Evolutionary conservation across 2,888 invertebrate genomes (phyloP), one percentile per base, ranked within the genome.

Genomic region (Dryobotodes eremita): DNA sequence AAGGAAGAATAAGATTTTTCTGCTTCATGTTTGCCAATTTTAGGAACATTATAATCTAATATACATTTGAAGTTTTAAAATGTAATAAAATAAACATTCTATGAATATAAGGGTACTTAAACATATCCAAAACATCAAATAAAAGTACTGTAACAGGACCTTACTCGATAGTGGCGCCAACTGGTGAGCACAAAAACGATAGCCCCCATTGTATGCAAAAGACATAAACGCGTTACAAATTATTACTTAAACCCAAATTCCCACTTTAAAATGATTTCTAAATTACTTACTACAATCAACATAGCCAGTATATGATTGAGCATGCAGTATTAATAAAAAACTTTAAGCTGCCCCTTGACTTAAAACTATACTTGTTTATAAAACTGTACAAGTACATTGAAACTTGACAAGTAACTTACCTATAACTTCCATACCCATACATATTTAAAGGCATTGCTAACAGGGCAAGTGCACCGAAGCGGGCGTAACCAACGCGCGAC

Each of bases 401-500:
- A 65, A 76, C 53, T 17, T 26, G 46, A 23, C 53, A 53, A 23
- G 75, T 48, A 1, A 82, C 48, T 53, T 65, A 77, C 31, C 78
- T 77, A 77, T 55, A 53, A 15, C 23, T 61, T 55, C 48, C 13
- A 78, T 78, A 80, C 83, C 53, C 48, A 80, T 69, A 77, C 69
- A 71, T 74, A 65, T 59, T 68, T 53, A 80, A 62, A 73, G 62
- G 68, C 77, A 78, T 82, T 74, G 64, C 81, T 77, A 80, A 77
- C 85, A 85, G 85, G 86, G 87, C 88, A 72, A 72, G 75, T 74
- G 73, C 85, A 55, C 75, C 72, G 70, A 68, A 78, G 79, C 80
- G 74, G 76, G 82, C 79, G 81, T 78, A 79, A 70, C 89, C 88
- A 89, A 89, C 89, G 82, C 71, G 87, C 80, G 53, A 80, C 79